These are phyloP conservation scores for Morelia viridis DNA, from an alignment of 2,797 vertebrate species.

Conservation along the genomic window DNA sequence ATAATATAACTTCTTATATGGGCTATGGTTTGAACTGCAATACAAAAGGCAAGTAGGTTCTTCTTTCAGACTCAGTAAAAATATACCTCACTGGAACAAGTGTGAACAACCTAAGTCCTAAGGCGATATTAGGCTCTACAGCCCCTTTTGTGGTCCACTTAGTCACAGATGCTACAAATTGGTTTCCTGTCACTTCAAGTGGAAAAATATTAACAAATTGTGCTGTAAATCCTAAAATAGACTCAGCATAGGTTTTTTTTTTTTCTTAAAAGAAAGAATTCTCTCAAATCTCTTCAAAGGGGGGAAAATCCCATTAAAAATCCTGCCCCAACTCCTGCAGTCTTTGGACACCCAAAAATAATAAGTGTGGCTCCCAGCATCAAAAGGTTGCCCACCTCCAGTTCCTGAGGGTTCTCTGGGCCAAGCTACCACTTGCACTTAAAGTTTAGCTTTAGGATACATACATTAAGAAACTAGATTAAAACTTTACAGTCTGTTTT, in stretches of 20 bases:
- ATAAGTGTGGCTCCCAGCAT: background rate
- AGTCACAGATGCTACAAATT: background rate
- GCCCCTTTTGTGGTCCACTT: background rate
- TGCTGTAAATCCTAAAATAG: background rate
- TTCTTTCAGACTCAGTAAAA: background rate
- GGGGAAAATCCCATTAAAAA: background rate
- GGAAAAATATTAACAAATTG: background rate
- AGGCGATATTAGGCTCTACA: background rate
- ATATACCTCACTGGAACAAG: background rate
- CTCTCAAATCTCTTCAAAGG: background rate
- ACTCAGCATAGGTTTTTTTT: background rate
- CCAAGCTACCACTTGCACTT: no score
- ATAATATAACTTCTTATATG: background rate
- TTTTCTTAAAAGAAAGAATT: no score
- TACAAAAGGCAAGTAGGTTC: background rate
- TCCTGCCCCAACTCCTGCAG: background rate
- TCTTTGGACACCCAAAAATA: background rate
- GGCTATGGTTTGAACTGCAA: background rate
- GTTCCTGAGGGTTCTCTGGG: background rate
- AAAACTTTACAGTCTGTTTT: background rate
- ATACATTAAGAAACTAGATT: background rate
- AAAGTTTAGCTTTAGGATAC: background rate
- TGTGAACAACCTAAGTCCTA: no score
- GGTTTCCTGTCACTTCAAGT: background rate
- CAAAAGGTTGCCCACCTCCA: background rate